Conservation (phyloP, 2,113 vertebrate species). For the Nannobrachium achirus region DNA sequence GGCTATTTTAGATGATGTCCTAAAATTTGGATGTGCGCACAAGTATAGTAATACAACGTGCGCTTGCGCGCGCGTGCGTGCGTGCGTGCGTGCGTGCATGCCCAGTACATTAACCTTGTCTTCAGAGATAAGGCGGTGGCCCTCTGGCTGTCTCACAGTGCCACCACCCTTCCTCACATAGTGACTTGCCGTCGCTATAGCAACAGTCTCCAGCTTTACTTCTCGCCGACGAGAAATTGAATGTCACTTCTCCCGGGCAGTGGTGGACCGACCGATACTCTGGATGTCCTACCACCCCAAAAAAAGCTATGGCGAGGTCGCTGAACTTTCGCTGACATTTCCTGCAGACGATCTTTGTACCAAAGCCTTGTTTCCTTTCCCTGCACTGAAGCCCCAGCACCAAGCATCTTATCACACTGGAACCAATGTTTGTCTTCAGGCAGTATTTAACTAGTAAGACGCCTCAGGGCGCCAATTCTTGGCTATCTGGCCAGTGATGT, state of each 20-base stretch:
- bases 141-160: slow-evolving; percentile 36
- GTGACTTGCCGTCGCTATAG: slow-evolving; percentile 68
- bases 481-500: too few species aligned
- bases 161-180: slow-evolving; percentile 43
- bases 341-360: not conserved
- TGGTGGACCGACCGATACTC: slow-evolving; percentile 11
- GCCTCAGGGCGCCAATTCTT: too few species aligned
- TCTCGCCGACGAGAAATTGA: slow-evolving; percentile 44
- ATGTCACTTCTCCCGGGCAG: slow-evolving; percentile 57
- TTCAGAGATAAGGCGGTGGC: slow-evolving; percentile 28
- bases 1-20: too few species aligned
- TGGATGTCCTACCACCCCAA: too few species aligned
- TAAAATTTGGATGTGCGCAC: too few species aligned
- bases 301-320: too few species aligned
- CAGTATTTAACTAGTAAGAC: too few species aligned
- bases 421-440: too few species aligned
- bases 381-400: too few species aligned
- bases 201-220: slow-evolving; percentile 55
- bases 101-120: slow-evolving; percentile 60
- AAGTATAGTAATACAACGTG: not conserved
- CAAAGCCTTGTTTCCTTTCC: too few species aligned
- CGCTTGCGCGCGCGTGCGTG: not conserved
- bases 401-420: too few species aligned
- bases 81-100: slow-evolving; percentile 11
- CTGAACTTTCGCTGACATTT: too few species aligned